These are phyloP conservation scores for Larimichthys polyactis DNA, from an alignment of 2,113 vertebrate genomes.

Conservation along the genomic window DNA sequence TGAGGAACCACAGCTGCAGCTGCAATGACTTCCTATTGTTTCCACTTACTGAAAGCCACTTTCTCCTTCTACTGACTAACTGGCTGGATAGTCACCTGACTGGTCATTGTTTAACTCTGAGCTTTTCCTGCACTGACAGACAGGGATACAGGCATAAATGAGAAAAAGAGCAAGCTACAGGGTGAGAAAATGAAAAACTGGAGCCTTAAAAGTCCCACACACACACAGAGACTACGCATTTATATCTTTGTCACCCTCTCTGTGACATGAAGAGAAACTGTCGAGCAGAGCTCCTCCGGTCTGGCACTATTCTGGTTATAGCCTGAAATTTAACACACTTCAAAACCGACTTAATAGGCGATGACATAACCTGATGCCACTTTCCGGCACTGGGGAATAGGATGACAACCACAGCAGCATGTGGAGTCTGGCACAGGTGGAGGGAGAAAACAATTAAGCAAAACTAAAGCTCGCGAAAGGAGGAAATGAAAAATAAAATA, in stretches of 20 bases:
- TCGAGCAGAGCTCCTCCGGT: neutral
- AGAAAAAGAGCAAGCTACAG: neutral
- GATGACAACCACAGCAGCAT: constrained; percentile 42
- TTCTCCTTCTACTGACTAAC: constrained; percentile 70
- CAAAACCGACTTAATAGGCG: constrained; percentile 31
- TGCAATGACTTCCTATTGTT: constrained; percentile 85
- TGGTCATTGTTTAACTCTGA: constrained; percentile 62
- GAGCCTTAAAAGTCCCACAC: neutral
- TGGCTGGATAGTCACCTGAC: constrained; percentile 45
- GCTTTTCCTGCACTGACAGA: constrained; percentile 59
- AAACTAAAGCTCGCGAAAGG: neutral
- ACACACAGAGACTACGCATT: neutral
- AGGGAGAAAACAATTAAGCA: constrained; percentile 37
- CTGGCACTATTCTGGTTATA: constrained; percentile 35
- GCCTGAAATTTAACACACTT: constrained; percentile 57
- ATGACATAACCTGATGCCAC: constrained; percentile 61
- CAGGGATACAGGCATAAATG: constrained; percentile 17
- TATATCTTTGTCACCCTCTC: constrained; percentile 10
- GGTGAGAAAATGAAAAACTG: neutral
- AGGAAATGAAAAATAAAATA: neutral
- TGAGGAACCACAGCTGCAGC: constrained; percentile 78
- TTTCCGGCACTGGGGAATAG: constrained; percentile 27
- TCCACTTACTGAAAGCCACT: constrained; percentile 80
- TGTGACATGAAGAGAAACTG: constrained; percentile 4
- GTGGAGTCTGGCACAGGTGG: constrained; percentile 42